These are phyloP conservation scores for Bagarius yarrelli DNA, from an alignment of 2,113 vertebrate species.

Conservation along the genomic window DNA sequence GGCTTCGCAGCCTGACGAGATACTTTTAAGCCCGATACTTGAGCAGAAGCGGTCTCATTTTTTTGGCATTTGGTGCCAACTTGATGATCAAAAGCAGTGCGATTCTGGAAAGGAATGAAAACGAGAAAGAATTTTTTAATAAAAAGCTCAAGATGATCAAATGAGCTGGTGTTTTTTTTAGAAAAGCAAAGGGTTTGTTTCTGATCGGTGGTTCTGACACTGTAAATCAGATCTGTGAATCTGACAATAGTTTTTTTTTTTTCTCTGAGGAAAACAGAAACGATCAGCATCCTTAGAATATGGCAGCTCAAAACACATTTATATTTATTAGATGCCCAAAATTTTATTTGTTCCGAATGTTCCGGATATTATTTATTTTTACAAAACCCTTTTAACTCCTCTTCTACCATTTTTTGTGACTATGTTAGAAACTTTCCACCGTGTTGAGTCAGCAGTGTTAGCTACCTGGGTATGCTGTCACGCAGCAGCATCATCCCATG, in stretches of 20 bases:
- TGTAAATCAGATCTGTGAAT: slow-evolving; percentile 23
- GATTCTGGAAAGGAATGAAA: slow-evolving; percentile 49
- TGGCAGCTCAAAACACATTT: not conserved
- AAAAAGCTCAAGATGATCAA: slow-evolving; percentile 29
- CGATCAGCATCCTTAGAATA: not conserved
- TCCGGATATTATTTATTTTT: too few species aligned
- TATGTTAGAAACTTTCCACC: slow-evolving; percentile 36
- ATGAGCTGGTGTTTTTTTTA: slow-evolving; percentile 7
- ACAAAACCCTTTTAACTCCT: not conserved
- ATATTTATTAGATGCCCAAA: not conserved
- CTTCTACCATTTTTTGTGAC: slow-evolving; percentile 11
- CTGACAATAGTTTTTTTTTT: not conserved
- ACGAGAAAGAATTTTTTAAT: slow-evolving; percentile 30
- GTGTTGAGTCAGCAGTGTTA: slow-evolving; percentile 42
- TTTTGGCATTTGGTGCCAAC: slow-evolving; percentile 23
- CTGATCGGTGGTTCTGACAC: not conserved
- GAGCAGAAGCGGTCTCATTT: slow-evolving; percentile 39
- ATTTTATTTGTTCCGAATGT: not conserved
- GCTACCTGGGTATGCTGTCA: slow-evolving; percentile 46
- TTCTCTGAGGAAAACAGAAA: not conserved
- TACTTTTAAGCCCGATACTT: slow-evolving; percentile 9
- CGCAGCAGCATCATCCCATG: slow-evolving; percentile 37
- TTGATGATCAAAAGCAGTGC: slow-evolving; percentile 46
- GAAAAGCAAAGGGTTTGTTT: slow-evolving; percentile 31
- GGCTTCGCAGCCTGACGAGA: not conserved